A percentile compares a stretch with the other conserved stretches of the same genome.
phyloP scores from a whole-genome alignment of 2,888 invertebrate species.

The Spisula solida region DNA sequence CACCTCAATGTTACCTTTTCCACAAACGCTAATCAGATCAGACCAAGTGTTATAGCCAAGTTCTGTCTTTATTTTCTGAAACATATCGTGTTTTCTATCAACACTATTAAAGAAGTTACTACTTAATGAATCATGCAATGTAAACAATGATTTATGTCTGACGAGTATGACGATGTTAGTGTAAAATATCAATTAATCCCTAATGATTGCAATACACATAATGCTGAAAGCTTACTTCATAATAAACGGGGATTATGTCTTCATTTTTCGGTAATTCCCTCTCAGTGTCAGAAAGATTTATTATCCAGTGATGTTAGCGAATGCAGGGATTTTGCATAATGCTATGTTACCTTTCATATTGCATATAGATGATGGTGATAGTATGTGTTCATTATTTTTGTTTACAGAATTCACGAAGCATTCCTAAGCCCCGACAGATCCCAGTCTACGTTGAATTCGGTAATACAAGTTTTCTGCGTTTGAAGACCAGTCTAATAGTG shows the following conservation, averaged over 20 bases:
- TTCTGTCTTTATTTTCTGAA: conserved; percentile 32
- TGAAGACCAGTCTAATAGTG: no score
- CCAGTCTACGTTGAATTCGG: no score
- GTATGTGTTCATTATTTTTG: not conserved
- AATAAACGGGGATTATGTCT: not conserved
- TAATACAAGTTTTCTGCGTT: no score
- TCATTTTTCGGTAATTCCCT: conserved; percentile 1
- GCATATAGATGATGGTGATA: not conserved
- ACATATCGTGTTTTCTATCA: conserved; percentile 31
- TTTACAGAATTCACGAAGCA: no score
- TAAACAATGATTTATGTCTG: conserved; percentile 6
- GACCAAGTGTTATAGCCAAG: conserved; percentile 17
- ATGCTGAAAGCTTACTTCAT: conserved; percentile 3
- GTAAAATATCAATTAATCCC: not conserved
- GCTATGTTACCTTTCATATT: not conserved
- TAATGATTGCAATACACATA: not conserved
- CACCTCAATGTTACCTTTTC: conserved; percentile 27
- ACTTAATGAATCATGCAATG: conserved; percentile 24
- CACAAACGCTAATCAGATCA: conserved; percentile 31
- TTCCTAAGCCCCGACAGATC: no score
- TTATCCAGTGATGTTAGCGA: not conserved
- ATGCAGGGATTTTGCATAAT: not conserved
- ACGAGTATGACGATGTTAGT: not conserved
- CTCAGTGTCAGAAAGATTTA: not conserved
- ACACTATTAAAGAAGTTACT: conserved; percentile 21